phyloP scores from a whole-genome alignment of 35 echinoderm and acorn worm genomes.

The Eucidaris tribuloides region DNA sequence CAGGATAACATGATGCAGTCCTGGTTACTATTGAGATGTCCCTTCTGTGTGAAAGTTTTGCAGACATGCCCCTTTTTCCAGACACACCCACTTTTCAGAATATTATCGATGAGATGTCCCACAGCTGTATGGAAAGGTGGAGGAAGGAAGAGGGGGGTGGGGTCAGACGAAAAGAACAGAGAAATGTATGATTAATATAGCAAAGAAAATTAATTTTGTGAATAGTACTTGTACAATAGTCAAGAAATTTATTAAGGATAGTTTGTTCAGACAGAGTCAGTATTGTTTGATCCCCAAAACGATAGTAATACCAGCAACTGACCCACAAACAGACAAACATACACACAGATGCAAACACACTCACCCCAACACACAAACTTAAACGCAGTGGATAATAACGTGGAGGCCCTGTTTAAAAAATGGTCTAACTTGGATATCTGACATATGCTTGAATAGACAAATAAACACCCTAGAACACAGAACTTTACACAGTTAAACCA shows the following conservation, averaged over 20 bases:
- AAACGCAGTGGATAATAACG: not conserved
- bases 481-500: no score
- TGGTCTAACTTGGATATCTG: not conserved
- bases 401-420: no score
- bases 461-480: no score
- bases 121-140: conserved; percentile 34
- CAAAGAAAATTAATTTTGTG: not conserved
- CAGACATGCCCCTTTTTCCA: no score
- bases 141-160: no score
- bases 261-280: no score
- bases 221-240: no score
- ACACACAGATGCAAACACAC: not conserved
- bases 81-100: conserved; percentile 44
- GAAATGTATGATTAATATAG: not conserved
- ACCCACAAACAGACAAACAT: not conserved
- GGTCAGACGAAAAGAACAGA: not conserved
- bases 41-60: no score
- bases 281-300: not conserved
- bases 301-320: not conserved
- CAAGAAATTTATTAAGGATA: no score
- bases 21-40: no score
- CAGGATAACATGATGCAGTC: no score
- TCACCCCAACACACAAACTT: not conserved
- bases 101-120: conserved; percentile 74
- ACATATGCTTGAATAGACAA: no score